Conservation (phyloP, 2,888 invertebrate genomes). For the Drosophila prolongata region DNA sequence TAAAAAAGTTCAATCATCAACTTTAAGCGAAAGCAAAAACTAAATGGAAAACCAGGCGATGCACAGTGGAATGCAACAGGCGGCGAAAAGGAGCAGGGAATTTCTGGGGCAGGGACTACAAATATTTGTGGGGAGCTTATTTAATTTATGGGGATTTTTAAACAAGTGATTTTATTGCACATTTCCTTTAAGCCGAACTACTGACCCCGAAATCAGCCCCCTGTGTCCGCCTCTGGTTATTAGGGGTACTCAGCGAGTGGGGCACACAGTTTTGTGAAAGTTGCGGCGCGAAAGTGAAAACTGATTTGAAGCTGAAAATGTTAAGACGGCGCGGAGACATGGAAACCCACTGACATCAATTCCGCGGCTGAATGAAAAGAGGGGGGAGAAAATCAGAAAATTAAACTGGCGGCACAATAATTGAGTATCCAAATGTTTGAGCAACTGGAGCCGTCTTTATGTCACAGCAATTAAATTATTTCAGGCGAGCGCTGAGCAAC, state of each 20-base stretch:
- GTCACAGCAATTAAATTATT: slow-evolving; percentile 64
- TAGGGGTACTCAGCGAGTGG: slow-evolving; percentile 1
- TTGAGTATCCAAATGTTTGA: slow-evolving; percentile 27
- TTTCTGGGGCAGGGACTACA: not conserved
- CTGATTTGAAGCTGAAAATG: slow-evolving; percentile 48
- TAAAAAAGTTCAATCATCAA: not conserved
- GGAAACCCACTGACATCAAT: slow-evolving; percentile 75
- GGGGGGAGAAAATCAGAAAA: slow-evolving; percentile 7
- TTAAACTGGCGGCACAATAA: slow-evolving; percentile 7
- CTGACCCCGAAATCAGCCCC: not conserved
- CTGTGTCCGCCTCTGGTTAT: not conserved
- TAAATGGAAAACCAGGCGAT: slow-evolving; percentile 40
- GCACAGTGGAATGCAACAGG: slow-evolving; percentile 54
- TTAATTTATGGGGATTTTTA: too few relatives aligned
- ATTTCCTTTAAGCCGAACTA: too few relatives aligned
- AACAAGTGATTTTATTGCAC: too few relatives aligned
- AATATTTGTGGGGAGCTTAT: too few relatives aligned
- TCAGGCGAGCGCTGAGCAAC: slow-evolving; percentile 35
- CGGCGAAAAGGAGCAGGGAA: slow-evolving; percentile 14
- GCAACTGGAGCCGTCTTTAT: slow-evolving; percentile 49
- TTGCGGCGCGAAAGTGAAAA: slow-evolving; percentile 67
- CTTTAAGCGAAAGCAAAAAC: slow-evolving; percentile 35
- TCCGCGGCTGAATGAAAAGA: slow-evolving; percentile 20
- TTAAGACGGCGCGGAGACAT: slow-evolving; percentile 48
- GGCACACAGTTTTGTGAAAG: slow-evolving; percentile 48